Base-by-base conservation (phyloP, 2,888 invertebrate genomes). In the Pyrrhia umbra region DNA sequence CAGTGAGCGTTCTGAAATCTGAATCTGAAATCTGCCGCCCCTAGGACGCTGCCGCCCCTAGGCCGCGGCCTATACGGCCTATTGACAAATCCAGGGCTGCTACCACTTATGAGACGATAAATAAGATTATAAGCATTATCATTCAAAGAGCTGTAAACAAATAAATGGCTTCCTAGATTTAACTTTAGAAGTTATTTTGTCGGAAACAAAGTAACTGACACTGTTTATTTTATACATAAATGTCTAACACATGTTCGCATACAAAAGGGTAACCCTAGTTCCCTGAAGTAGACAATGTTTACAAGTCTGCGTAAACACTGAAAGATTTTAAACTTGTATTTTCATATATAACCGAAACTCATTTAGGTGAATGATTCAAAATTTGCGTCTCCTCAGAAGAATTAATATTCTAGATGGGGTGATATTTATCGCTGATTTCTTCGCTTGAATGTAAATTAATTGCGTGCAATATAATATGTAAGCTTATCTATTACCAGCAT, bases 101-200 rank as follows among this genome's bases (percentile, higher is more conserved):
- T n/a, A n/a, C n/a, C n/a, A n/a, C n/a, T n/a, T n/a, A n/a, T n/a
- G n/a, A n/a, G n/a, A n/a, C n/a, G n/a, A n/a, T n/a, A n/a, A n/a
- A n/a, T n/a, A n/a, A n/a, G n/a, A n/a, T n/a, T n/a, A n/a, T n/a
- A n/a, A n/a, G n/a, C n/a, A n/a, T n/a, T n/a, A n/a, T n/a, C n/a
- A n/a, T n/a, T n/a, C n/a, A n/a, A n/a, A n/a, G n/a, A n/a, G n/a
- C n/a, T n/a, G n/a, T n/a, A n/a, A 2, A 23, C 27, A 46, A 52
- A 63, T 25, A 51, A 39, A 45, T 16, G 21, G 10, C 15, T n/a
- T 34, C 49, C 27, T 39, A 45, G 9, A n/a, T n/a, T n/a, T n/a
- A n/a, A n/a, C n/a, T n/a, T n/a, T n/a, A n/a, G n/a, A n/a, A 8
- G 8, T 69, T 5, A 30, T 66, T 66, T 69, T 20, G 50, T n/a